These are phyloP conservation scores for Casuarius casuarius DNA, from an alignment of 2,113 vertebrate species.

Conservation along the genomic window DNA sequence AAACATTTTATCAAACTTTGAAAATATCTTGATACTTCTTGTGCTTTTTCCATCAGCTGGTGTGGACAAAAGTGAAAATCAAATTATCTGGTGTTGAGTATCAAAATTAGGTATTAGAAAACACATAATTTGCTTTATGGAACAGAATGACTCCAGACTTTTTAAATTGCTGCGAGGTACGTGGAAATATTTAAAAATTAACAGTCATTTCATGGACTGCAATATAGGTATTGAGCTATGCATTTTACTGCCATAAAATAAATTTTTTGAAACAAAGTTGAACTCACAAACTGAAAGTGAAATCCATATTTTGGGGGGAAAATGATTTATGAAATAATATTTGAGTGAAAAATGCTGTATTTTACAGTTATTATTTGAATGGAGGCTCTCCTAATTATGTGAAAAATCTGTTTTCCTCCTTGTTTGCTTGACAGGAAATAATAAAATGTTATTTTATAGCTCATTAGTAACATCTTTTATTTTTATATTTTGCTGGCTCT, in stretches of 20 bases:
- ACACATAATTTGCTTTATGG: neutral
- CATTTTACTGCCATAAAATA: neutral
- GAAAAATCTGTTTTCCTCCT: constrained; percentile 38
- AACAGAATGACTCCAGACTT: neutral
- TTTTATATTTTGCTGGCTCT: neutral
- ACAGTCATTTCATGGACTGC: neutral
- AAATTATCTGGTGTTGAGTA: neutral
- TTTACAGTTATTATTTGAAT: constrained; percentile 32
- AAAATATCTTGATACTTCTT: constrained; percentile 17
- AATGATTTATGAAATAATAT: constrained; percentile 33
- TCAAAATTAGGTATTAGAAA: constrained; percentile 17
- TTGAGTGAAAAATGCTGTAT: constrained; percentile 29
- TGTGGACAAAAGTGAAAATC: neutral
- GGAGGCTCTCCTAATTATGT: constrained; percentile 40
- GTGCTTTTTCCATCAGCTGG: neutral
- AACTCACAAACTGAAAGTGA: constrained; percentile 45
- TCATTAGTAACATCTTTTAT: neutral
- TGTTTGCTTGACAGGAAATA: constrained; percentile 21
- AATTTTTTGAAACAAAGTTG: constrained; percentile 37
- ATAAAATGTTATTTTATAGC: constrained; percentile 29
- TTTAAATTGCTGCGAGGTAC: constrained; percentile 45
- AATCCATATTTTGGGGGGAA: constrained; percentile 2
- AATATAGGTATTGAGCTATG: neutral
- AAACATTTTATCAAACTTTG: neutral
- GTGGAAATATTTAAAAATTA: constrained; percentile 46